Evolutionary conservation across 2,888 invertebrate genomes (phyloP), one percentile per base, ranked within the genome.

Genomic region (Emesis russula): DNA sequence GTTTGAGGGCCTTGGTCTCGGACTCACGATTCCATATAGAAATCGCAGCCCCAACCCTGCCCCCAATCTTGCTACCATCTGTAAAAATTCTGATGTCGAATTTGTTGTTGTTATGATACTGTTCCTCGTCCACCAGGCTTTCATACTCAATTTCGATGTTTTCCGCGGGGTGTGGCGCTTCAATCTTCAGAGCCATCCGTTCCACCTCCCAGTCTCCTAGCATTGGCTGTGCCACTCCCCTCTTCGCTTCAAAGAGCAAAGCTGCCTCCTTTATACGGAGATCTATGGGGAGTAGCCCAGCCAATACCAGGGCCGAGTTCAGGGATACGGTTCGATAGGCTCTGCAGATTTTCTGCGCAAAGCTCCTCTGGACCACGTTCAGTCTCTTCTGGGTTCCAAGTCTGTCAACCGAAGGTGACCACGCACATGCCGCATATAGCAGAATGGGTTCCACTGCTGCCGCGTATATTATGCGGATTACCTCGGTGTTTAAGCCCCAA

Each of bases 311-410:
- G 15, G 93, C 88, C 9, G 93, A 81, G 18, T 53, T 85, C 2
- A 92, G 84, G 0, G 93, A 92, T 6, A 89, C 87, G 2, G 91
- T 93, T 0, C 91, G 75, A 74, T 92, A 86, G 5, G 86, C 87
- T 76, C 79, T 81, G 9, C 53, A 71, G 0, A 91, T 79, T 44
- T 87, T 91, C 36, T 83, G 85, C 0, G 88, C 86, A 38, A 88
- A 90, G 0, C 80, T 86, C 18, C 90, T 83, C 7, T 48, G 44
- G 2, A 48, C 13, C 13, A 76, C n/a, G 58, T 82, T 38, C 11
- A 90, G 53, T 15, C 85, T 83, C n/a, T 85, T 83, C 38, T 31
- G 71, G 0, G 85, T 31, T 2, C 66, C 53, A 18, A 79, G 41
- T n/a, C 71, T 80, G 2, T 79, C n/a, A 1, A 53, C 74, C 25